Evolutionary conservation across 1,140 invertebrate species (phyloP), one percentile per base, ranked within the genome.

Genomic region (Wiebesia pumilae): DNA sequence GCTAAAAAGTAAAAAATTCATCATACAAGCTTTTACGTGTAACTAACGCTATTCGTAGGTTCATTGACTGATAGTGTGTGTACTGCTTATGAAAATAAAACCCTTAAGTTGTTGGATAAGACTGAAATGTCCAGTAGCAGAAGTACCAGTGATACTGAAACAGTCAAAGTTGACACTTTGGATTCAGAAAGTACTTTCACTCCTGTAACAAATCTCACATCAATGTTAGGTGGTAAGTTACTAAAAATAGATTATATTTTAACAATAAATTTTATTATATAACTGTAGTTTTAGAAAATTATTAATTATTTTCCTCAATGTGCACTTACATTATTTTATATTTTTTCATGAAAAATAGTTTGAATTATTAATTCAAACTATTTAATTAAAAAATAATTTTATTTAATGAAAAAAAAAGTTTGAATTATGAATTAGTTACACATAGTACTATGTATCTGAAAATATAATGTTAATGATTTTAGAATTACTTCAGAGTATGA

Each of bases 31-130:
- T 40, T 79, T 27, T 47, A 84, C 43, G 35, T 86, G 58, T 77
- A 40, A 87, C 81, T 87, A 87, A 83, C 81, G 47, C 79, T 75
- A 87, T 90, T 90, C 89, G 21, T 85, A 94, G 93, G 95, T 58
- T 95, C 95, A 12, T 92, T 95, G 81, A 95, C 95, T 73, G 95
- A 95, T 86, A 95, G 95, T 90, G 93, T 96, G 73, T 95, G 95
- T 87, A 95, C 95, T 10, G 91, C 95, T 40, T 95, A 95, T 89
- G 95, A 96, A 90, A 95, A 92, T 88, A 93, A 90, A 89, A 81
- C 85, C 40, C 78, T 86, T 12, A 91, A 89, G 58, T 83, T 87
- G 40, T 83, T 54, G 33, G 92, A 90, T 85, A 89, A 88, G 30
- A 91, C 89, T 79, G 88, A 91, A 87, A 90, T 89, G 35, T 90